Conservation (phyloP, 2,888 invertebrate genomes). For the Melanostoma scalare region DNA sequence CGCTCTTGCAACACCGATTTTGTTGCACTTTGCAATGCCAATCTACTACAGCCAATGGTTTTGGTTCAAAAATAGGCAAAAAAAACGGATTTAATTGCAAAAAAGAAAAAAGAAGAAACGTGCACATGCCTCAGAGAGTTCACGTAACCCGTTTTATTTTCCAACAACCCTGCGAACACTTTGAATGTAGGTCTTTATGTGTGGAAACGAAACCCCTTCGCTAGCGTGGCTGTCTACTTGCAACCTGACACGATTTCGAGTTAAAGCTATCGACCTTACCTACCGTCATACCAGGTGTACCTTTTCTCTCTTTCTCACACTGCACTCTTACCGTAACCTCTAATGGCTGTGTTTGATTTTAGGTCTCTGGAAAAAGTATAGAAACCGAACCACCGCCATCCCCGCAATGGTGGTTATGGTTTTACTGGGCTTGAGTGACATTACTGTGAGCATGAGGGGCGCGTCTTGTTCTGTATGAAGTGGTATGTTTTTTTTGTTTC, state of each 20-base stretch:
- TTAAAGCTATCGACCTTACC: conserved; percentile 63
- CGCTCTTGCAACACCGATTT: conserved; percentile 35
- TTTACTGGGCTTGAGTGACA: too few species aligned
- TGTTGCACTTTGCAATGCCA: conserved; percentile 44
- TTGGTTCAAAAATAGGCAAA: conserved; percentile 53
- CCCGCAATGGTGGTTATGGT: too few species aligned
- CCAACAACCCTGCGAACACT: conserved; percentile 11
- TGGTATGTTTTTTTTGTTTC: too few species aligned
- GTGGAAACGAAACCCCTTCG: conserved; percentile 25
- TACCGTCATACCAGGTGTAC: background rate
- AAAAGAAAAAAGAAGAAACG: conserved; percentile 26
- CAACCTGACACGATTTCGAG: conserved; percentile 62
- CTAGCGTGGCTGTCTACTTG: conserved; percentile 42
- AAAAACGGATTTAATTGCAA: conserved; percentile 65
- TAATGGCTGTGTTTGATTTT: conserved; percentile 43
- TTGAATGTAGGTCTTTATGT: conserved; percentile 46
- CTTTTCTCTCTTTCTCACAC: background rate
- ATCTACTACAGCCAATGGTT: conserved; percentile 19
- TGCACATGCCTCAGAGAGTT: conserved; percentile 41
- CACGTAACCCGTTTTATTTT: conserved; percentile 32
- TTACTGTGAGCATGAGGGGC: too few species aligned
- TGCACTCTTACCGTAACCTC: conserved; percentile 25
- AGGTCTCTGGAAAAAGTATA: conserved; percentile 30
- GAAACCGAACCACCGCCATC: conserved; percentile 5
- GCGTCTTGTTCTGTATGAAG: too few species aligned